A percentile compares a stretch with the other conserved stretches of the same genome.
Conservation (phyloP, 2,797 vertebrate species). For the Acanthurus tractus region DNA sequence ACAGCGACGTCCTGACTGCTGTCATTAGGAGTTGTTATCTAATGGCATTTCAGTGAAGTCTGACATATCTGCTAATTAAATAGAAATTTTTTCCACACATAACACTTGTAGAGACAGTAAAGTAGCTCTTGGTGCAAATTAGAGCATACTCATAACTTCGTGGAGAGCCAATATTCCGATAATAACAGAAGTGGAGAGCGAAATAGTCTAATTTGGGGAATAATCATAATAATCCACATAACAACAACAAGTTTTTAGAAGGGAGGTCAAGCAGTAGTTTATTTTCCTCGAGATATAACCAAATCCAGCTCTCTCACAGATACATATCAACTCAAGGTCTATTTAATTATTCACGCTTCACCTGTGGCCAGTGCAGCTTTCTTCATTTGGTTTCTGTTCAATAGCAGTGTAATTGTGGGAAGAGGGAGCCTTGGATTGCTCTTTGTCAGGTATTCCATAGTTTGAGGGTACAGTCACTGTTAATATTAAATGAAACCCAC, state of each 20-base stretch:
- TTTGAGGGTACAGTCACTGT: constrained; percentile 38
- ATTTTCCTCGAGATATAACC: constrained; percentile 29
- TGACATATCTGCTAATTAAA: constrained; percentile 21
- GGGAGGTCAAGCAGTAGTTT: background rate
- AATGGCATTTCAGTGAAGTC: constrained; percentile 46
- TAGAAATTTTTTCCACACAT: background rate
- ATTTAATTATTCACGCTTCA: constrained; percentile 55
- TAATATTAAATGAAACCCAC: constrained; percentile 55
- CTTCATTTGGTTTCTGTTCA: constrained; percentile 35
- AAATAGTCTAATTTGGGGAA: background rate
- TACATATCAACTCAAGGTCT: constrained; percentile 59
- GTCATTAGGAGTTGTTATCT: constrained; percentile 60
- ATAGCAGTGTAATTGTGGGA: constrained; percentile 20
- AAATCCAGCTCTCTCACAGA: constrained; percentile 25
- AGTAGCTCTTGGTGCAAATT: constrained; percentile 30
- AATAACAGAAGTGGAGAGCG: background rate
- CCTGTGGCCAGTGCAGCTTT: constrained; percentile 31
- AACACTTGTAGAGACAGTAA: background rate
- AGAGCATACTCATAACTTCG: background rate
- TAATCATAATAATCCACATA: constrained; percentile 23
- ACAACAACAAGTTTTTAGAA: constrained; percentile 14
- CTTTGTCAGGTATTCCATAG: constrained; percentile 28
- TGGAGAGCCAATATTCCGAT: background rate
- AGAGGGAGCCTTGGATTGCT: background rate
- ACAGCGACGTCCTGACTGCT: constrained; percentile 43